Percentiles rank a stretch among this genome's conserved stretches.
These are phyloP conservation scores for Vireo griseus DNA, from an alignment of 2,797 vertebrate species.

Conservation along the genomic window DNA sequence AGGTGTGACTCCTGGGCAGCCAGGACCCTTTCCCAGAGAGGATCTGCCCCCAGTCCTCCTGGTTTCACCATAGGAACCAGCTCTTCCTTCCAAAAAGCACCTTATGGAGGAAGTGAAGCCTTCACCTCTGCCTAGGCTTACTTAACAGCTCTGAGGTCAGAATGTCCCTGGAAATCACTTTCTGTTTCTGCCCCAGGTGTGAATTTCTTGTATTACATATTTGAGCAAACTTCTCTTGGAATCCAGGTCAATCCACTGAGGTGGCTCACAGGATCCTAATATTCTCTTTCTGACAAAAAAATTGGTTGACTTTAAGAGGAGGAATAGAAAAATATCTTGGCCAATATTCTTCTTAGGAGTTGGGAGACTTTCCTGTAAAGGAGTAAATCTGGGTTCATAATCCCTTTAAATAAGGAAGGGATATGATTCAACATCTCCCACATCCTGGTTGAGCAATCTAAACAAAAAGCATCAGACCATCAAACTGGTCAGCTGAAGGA, in stretches of 20 bases:
- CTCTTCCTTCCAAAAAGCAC: not conserved
- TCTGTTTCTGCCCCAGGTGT: not conserved
- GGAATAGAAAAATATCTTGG: not conserved
- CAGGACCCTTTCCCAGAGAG: not conserved
- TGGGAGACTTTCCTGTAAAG: conserved; percentile 12
- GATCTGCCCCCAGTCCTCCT: not conserved
- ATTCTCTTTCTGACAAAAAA: not conserved
- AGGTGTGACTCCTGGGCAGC: not conserved
- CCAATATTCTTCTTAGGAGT: not conserved
- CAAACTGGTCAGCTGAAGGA: not conserved
- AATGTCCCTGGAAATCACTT: not conserved
- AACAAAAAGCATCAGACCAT: not conserved
- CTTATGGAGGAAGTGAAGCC: not conserved
- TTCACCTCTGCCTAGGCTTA: not conserved
- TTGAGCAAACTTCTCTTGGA: not conserved
- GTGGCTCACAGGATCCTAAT: not conserved
- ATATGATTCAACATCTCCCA: conserved; percentile 44
- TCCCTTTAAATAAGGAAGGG: conserved; percentile 6
- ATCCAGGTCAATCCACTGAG: not conserved
- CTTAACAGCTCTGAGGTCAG: conserved; percentile 3
- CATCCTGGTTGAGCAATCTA: conserved; percentile 41
- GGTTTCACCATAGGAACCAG: not conserved
- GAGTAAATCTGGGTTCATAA: not conserved
- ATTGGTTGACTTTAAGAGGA: not conserved
- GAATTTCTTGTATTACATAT: not conserved